Evolutionary conservation across 2,888 invertebrate species (phyloP).

Genomic region (Nymphalis c-album): DNA sequence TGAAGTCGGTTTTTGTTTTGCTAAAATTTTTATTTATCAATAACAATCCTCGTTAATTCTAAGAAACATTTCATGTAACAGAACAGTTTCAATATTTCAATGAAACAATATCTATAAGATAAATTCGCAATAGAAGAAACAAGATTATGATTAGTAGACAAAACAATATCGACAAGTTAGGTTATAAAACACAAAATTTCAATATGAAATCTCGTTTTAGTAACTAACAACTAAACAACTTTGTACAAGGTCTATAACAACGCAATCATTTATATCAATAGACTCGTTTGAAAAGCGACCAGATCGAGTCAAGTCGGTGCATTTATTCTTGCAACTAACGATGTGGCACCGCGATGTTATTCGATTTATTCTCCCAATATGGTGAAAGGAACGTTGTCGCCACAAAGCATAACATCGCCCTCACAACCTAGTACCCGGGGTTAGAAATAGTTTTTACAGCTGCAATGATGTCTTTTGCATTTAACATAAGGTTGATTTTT

Average conservation of each 20-base stretch:
- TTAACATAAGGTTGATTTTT: constrained; percentile 54
- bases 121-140: not conserved
- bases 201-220: not conserved
- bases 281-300: constrained; percentile 52
- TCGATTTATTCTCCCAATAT: constrained; percentile 67
- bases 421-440: constrained; percentile 40
- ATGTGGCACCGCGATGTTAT: constrained; percentile 61
- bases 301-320: constrained; percentile 51
- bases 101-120: not conserved
- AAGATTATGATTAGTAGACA: too few relatives aligned
- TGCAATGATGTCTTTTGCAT: constrained; percentile 45
- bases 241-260: constrained; percentile 36
- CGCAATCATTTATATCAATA: constrained; percentile 58
- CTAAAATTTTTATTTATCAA: too few relatives aligned
- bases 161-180: not conserved
- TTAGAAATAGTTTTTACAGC: constrained; percentile 29
- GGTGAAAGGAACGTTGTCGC: constrained; percentile 62
- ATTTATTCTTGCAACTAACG: constrained; percentile 53
- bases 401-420: constrained; percentile 72
- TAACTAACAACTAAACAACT: constrained; percentile 4
- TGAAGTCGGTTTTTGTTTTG: too few relatives aligned
- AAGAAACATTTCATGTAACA: too few relatives aligned
- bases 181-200: not conserved
- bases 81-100: not conserved
- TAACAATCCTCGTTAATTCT: too few relatives aligned